A percentile compares a stretch with the other conserved stretches of the same genome.
Conservation (phyloP, 2,797 vertebrate species). For the Trachurus trachurus region DNA sequence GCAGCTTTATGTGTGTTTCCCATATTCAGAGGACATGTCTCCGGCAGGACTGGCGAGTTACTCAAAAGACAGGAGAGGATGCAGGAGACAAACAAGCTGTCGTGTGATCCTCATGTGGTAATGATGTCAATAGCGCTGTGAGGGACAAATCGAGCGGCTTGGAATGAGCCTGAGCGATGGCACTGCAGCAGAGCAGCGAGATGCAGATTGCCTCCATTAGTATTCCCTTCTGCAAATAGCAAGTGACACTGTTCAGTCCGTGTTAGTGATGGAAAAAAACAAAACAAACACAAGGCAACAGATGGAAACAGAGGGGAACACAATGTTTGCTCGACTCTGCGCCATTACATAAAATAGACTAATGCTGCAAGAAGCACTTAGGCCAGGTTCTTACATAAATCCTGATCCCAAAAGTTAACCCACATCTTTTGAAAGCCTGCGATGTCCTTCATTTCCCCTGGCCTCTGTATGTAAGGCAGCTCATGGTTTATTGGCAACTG, state of each 20-base stretch:
- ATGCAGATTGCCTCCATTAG: conserved; percentile 28
- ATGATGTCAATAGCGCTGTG: conserved; percentile 42
- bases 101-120: background rate
- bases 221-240: conserved; percentile 25
- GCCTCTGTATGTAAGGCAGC: background rate
- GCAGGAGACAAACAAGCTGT: conserved; percentile 16
- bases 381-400: background rate
- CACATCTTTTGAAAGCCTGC: background rate
- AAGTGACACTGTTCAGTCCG: background rate
- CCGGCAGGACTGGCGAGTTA: background rate
- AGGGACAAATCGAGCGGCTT: conserved; percentile 34
- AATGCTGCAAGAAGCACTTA: background rate
- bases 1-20: background rate
- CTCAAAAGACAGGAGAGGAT: background rate
- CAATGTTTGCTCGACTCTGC: background rate
- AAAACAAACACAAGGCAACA: conserved; percentile 5
- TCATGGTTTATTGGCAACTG: background rate
- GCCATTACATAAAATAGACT: background rate
- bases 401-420: background rate
- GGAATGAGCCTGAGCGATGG: conserved; percentile 6
- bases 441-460: background rate
- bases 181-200: conserved; percentile 26
- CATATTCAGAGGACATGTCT: background rate
- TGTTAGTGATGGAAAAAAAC: conserved; percentile 12
- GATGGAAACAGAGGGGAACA: conserved; percentile 28